Evolutionary conservation across 2,888 invertebrate species (phyloP).

Genomic region (Rhamphomyia laevipes): DNA sequence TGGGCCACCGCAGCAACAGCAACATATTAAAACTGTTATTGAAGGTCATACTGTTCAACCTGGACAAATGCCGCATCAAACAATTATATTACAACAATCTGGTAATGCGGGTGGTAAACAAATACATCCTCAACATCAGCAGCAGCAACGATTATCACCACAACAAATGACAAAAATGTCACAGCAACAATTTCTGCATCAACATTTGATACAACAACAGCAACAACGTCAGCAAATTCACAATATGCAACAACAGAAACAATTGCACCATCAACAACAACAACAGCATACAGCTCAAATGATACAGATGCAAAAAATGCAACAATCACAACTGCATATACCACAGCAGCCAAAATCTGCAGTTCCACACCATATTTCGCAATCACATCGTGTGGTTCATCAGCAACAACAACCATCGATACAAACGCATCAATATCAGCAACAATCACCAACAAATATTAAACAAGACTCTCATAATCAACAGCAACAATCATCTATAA

Average conservation of each 20-base stretch:
- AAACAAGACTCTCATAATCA: neutral
- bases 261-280: constrained; percentile 13
- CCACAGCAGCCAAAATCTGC: constrained; percentile 8
- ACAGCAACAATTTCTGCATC: constrained; percentile 16
- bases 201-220: constrained; percentile 16
- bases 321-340: constrained; percentile 18
- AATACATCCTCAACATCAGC: constrained; percentile 15
- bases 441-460: too few relatives aligned
- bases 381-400: constrained; percentile 2
- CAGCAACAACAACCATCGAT: constrained; percentile 11
- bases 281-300: constrained; percentile 12
- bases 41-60: constrained; percentile 14
- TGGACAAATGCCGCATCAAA: constrained; percentile 21
- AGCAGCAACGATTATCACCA: constrained; percentile 3
- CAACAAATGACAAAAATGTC: constrained; percentile 26
- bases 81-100: constrained; percentile 20
- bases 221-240: constrained; percentile 14
- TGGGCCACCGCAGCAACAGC: neutral
- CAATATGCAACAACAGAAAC: constrained; percentile 15
- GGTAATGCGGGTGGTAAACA: neutral
- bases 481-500: neutral
- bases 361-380: constrained; percentile 11
- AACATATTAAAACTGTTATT: constrained; percentile 30
- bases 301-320: constrained; percentile 18
- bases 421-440: constrained; percentile 4